These are phyloP conservation scores for Anagrus nilaparvatae DNA, from an alignment of 1,140 invertebrate genomes.

Conservation along the genomic window DNA sequence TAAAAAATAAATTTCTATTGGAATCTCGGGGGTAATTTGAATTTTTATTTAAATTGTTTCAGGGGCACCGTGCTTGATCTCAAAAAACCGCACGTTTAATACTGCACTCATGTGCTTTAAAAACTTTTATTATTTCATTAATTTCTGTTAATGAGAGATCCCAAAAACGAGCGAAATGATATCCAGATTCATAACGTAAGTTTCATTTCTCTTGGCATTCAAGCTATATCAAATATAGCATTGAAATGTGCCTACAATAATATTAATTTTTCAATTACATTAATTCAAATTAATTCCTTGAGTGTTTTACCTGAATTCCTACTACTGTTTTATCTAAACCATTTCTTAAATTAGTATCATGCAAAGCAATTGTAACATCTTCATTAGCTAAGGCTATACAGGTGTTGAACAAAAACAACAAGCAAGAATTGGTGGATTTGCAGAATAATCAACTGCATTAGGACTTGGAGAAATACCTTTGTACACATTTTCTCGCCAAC, in stretches of 20 bases:
- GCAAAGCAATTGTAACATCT: constrained; percentile 63
- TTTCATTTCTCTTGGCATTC: constrained; percentile 66
- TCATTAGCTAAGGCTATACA: constrained; percentile 72
- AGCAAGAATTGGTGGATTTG: constrained; percentile 36
- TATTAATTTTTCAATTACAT: too few species aligned
- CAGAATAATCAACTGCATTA: constrained; percentile 22
- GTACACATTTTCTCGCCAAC: constrained; percentile 30
- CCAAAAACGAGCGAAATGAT: constrained; percentile 69
- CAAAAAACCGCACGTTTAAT: constrained; percentile 68
- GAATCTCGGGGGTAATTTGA: too few species aligned
- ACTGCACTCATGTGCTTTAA: constrained; percentile 63
- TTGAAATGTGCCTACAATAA: constrained; percentile 62
- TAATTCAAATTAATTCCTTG: too few species aligned
- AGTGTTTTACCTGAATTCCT: constrained; percentile 11
- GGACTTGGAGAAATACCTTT: constrained; percentile 32
- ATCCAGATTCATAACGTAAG: constrained; percentile 74
- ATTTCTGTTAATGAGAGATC: constrained; percentile 48
- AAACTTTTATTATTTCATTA: constrained; percentile 48
- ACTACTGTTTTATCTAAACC: constrained; percentile 1
- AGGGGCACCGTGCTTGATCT: too few species aligned
- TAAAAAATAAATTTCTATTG: too few species aligned
- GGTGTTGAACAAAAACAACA: constrained; percentile 38
- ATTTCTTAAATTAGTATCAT: constrained; percentile 38
- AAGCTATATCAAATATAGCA: constrained; percentile 81
- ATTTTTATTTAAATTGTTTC: too few species aligned